Percentiles rank a stretch among this genome's conserved stretches.
Conservation (phyloP, 2,888 invertebrate genomes). For the Drosophila vallismaia region DNA sequence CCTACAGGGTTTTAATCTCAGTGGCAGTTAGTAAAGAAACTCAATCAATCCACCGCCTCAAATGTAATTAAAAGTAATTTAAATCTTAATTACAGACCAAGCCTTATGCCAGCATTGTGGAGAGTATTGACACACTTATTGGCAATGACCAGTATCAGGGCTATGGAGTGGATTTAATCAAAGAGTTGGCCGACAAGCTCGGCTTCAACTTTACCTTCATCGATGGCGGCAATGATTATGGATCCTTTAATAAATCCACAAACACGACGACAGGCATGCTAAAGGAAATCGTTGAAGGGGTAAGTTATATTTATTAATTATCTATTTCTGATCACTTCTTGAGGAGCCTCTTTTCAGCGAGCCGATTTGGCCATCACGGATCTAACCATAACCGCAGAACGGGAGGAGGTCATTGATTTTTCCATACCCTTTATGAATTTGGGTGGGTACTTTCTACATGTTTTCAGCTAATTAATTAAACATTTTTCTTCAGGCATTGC, state of each 20-base stretch:
- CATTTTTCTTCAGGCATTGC: constrained; percentile 88
- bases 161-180: constrained; percentile 93
- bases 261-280: constrained; percentile 94
- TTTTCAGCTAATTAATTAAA: background rate
- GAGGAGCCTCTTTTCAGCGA: constrained; percentile 79
- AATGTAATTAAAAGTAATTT: background rate
- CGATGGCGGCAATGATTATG: constrained; percentile 91
- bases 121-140: constrained; percentile 86
- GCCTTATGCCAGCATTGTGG: constrained; percentile 94
- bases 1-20: constrained; percentile 89
- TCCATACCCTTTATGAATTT: constrained; percentile 98
- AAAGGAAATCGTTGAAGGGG: constrained; percentile 90
- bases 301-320: constrained; percentile 49
- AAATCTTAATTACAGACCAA: constrained; percentile 86
- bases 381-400: constrained; percentile 93
- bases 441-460: constrained; percentile 82
- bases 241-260: constrained; percentile 86
- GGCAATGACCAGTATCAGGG: constrained; percentile 94
- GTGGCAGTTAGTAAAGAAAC: constrained; percentile 85
- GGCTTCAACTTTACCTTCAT: constrained; percentile 93
- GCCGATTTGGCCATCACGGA: constrained; percentile 97
- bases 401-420: constrained; percentile 95
- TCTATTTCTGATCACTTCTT: no score
- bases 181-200: constrained; percentile 90
- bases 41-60: background rate